Evolutionary conservation across 2,797 vertebrate species (phyloP).

Genomic region (Gymnoscopelus braueri): DNA sequence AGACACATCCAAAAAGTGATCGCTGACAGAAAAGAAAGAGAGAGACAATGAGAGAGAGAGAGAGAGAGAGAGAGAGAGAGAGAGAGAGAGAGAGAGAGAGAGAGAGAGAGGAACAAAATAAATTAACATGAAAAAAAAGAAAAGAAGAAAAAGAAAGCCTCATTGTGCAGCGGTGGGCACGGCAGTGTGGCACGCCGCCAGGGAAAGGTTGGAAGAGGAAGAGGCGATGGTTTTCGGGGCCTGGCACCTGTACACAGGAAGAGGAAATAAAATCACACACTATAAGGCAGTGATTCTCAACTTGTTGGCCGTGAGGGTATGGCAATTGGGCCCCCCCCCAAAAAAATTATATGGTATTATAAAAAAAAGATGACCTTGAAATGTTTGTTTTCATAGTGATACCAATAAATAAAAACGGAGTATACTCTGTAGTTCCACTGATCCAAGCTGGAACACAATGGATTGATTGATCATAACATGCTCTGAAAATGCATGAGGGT

Average conservation of each 20-base stretch:
- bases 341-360: too few relatives aligned
- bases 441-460: too few relatives aligned
- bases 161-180: conserved; percentile 69
- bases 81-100: conserved; percentile 9
- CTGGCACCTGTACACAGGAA: conserved; percentile 85
- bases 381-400: too few relatives aligned
- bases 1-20: conserved; percentile 5
- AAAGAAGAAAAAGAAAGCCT: conserved; percentile 21
- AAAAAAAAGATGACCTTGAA: too few relatives aligned
- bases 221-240: conserved; percentile 83
- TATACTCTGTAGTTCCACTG: too few relatives aligned
- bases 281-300: background rate
- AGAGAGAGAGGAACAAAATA: conserved; percentile 34
- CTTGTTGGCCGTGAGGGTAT: too few relatives aligned
- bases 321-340: too few relatives aligned
- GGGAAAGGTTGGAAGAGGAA: conserved; percentile 83
- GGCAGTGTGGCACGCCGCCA: conserved; percentile 74
- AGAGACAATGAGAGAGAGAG: conserved; percentile 13
- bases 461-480: too few relatives aligned
- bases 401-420: too few relatives aligned
- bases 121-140: conserved; percentile 26
- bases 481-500: too few relatives aligned
- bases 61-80: conserved; percentile 13
- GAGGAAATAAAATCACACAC: conserved; percentile 4
- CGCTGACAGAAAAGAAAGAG: conserved; percentile 25